Evolutionary conservation across 53 echinoderm and acorn worm species (phyloP).

Genomic region (Holothuria scabra): DNA sequence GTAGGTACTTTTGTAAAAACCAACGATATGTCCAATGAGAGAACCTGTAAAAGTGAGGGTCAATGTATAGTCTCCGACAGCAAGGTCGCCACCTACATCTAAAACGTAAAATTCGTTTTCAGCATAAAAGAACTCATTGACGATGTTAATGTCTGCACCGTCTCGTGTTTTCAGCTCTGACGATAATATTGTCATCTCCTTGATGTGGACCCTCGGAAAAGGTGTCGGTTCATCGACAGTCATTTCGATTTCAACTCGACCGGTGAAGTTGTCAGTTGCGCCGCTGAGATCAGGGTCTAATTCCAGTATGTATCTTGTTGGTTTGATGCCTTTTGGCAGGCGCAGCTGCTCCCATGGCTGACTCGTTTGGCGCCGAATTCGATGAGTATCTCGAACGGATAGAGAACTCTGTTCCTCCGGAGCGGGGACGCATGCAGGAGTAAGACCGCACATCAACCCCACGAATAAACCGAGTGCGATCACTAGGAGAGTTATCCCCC

Average conservation of each 20-base stretch:
- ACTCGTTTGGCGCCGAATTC: not conserved
- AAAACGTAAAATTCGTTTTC: constrained; percentile 80
- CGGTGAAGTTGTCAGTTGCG: constrained; percentile 67
- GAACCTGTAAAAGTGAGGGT: constrained; percentile 58
- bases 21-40: constrained; percentile 71
- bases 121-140: constrained; percentile 43
- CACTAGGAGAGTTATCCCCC: constrained; percentile 62
- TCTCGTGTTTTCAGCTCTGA: constrained; percentile 46
- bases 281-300: constrained; percentile 74
- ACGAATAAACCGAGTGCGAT: constrained; percentile 54
- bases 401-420: not conserved
- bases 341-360: constrained; percentile 68
- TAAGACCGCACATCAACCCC: constrained; percentile 76
- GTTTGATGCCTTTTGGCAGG: constrained; percentile 70
- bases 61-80: constrained; percentile 23
- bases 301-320: constrained; percentile 71
- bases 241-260: constrained; percentile 70
- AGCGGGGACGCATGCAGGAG: not conserved
- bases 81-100: not conserved
- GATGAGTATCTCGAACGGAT: constrained; percentile 15
- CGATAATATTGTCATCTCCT: constrained; percentile 68
- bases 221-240: constrained; percentile 26
- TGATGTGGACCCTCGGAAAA: constrained; percentile 82
- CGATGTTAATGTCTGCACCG: constrained; percentile 8
- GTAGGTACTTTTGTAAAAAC: constrained; percentile 94